Percentiles rank a stretch among this genome's conserved stretches.
Evolutionary conservation across 2,888 invertebrate genomes (phyloP).

Genomic region (Eupeodes latifasciatus): DNA sequence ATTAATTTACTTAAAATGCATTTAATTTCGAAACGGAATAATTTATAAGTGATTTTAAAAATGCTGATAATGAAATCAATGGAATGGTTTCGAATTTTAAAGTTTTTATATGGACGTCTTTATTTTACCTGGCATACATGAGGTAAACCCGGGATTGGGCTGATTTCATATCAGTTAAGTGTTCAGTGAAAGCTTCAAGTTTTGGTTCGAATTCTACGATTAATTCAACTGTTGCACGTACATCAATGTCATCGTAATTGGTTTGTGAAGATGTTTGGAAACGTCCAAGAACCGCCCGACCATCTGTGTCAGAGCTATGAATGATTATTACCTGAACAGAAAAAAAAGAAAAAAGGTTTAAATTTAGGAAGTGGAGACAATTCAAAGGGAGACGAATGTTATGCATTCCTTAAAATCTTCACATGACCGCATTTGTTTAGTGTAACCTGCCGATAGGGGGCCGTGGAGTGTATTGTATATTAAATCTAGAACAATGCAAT

Average conservation of each 20-base stretch:
- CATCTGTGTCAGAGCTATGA: slow-evolving; percentile 98
- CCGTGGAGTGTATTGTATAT: no score
- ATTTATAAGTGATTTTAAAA: slow-evolving; percentile 18
- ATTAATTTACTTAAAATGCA: slow-evolving; percentile 66
- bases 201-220: slow-evolving; percentile 97
- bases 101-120: not conserved
- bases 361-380: slow-evolving; percentile 3
- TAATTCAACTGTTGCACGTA: slow-evolving; percentile 96
- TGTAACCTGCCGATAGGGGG: no score
- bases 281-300: slow-evolving; percentile 94
- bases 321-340: slow-evolving; percentile 91
- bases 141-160: slow-evolving; percentile 96
- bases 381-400: not conserved
- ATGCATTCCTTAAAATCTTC: not conserved
- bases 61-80: not conserved
- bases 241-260: slow-evolving; percentile 95
- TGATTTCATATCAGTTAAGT: slow-evolving; percentile 91
- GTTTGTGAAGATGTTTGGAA: slow-evolving; percentile 97
- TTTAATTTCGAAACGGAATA: slow-evolving; percentile 62
- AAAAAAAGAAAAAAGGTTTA: slow-evolving; percentile 27
- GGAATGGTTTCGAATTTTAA: not conserved
- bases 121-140: slow-evolving; percentile 93
- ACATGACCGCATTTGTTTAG: no score
- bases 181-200: slow-evolving; percentile 91
- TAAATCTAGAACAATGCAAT: no score